Conservation (phyloP, 2,797 vertebrate genomes). For the Eulemur rubriventer region DNA sequence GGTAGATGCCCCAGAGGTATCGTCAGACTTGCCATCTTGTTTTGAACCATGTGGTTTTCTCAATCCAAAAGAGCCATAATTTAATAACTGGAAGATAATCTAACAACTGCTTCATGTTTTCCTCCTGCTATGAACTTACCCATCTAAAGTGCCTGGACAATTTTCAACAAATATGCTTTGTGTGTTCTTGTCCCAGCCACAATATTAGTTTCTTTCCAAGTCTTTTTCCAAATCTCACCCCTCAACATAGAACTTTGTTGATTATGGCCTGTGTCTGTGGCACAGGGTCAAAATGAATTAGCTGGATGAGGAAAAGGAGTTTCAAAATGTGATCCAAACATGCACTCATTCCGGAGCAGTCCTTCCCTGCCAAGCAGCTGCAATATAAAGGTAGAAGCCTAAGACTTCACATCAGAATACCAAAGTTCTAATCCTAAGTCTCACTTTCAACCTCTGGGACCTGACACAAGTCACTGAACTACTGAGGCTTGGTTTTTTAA, state of each 20-base stretch:
- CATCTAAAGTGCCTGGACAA: not conserved
- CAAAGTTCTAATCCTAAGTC: too few relatives aligned
- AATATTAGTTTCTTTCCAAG: not conserved
- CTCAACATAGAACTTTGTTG: not conserved
- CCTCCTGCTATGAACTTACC: not conserved
- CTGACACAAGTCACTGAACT: not conserved
- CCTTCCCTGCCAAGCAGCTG: rapidly evolving
- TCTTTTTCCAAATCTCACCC: not conserved
- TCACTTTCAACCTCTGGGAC: not conserved
- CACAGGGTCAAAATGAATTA: not conserved
- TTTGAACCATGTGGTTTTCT: not conserved
- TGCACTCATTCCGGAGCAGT: rapidly evolving
- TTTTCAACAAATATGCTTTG: not conserved
- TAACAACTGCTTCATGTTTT: not conserved
- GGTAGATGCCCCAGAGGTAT: not conserved
- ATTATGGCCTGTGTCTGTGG: not conserved
- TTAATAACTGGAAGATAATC: not conserved
- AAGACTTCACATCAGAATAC: not conserved
- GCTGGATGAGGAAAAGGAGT: not conserved
- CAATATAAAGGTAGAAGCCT: not conserved
- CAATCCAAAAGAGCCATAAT: not conserved
- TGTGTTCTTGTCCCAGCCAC: not conserved
- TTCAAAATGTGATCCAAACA: not conserved
- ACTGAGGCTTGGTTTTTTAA: not conserved
- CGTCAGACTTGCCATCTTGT: not conserved